A percentile compares a stretch with the other conserved stretches of the same genome.
These are phyloP conservation scores for Physella acuta DNA, from an alignment of 1,140 invertebrate genomes.

Conservation along the genomic window DNA sequence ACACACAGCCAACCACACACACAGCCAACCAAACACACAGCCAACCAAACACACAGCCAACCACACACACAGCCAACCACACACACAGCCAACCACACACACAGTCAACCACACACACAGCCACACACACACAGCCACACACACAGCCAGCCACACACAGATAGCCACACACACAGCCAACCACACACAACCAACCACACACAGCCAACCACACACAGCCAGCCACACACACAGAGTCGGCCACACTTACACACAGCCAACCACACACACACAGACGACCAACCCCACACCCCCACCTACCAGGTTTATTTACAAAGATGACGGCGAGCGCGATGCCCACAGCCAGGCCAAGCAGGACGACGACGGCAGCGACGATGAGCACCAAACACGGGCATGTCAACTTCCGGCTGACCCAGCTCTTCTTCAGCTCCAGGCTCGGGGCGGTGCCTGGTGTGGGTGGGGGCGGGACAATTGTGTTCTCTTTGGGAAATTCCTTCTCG, in stretches of 20 bases:
- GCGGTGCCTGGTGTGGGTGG: conserved; percentile 22
- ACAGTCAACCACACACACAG: no score
- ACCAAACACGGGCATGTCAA: not conserved
- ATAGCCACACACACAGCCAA: no score
- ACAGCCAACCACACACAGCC: no score
- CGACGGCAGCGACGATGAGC: conserved; percentile 1
- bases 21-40: not conserved
- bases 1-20: no score
- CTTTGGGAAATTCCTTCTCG: conserved; percentile 5
- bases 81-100: no score
- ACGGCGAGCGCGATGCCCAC: conserved; percentile 4
- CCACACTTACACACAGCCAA: not conserved
- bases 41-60: not conserved
- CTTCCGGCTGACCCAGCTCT: conserved; percentile 1
- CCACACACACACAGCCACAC: no score
- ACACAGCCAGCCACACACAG: no score
- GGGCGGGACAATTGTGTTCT: not conserved
- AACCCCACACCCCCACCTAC: not conserved
- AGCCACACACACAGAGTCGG: no score
- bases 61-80: no score
- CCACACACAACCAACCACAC: no score
- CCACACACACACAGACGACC: not conserved
- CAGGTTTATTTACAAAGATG: conserved; percentile 8
- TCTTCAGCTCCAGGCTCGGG: not conserved
- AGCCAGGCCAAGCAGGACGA: conserved; percentile 10